Percentiles rank a stretch among this genome's conserved stretches.
These are phyloP conservation scores for Ecdyonurus torrentis DNA, from an alignment of 2,888 invertebrate species.

Conservation along the genomic window DNA sequence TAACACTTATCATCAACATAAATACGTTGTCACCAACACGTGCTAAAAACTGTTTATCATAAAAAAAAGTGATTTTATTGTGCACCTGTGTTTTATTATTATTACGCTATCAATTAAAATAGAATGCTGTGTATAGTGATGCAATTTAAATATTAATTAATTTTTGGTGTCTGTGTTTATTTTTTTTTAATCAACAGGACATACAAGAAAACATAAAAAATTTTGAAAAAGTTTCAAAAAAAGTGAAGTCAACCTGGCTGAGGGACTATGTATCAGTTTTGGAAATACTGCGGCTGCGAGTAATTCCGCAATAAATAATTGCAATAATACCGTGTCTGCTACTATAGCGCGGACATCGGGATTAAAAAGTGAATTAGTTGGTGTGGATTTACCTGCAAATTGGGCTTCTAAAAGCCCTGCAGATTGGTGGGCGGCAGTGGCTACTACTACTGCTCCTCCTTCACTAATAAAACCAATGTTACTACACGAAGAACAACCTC, in stretches of 20 bases:
- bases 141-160: no score
- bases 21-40: not conserved
- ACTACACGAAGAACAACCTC: not conserved
- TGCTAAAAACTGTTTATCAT: not conserved
- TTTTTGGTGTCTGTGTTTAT: no score
- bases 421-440: not conserved
- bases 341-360: not conserved
- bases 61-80: not conserved
- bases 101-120: not conserved
- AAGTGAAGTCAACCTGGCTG: not conserved
- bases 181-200: no score
- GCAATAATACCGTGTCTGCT: no score
- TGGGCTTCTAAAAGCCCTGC: not conserved
- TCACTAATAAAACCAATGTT: not conserved
- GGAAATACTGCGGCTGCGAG: not conserved
- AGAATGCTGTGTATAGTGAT: no score
- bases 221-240: not conserved
- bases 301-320: not conserved
- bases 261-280: not conserved
- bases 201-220: no score
- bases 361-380: not conserved
- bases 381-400: not conserved
- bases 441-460: not conserved
- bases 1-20: not conserved
- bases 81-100: not conserved